Conservation (phyloP, 1,140 invertebrate species). For the Mesaphorura yosii region DNA sequence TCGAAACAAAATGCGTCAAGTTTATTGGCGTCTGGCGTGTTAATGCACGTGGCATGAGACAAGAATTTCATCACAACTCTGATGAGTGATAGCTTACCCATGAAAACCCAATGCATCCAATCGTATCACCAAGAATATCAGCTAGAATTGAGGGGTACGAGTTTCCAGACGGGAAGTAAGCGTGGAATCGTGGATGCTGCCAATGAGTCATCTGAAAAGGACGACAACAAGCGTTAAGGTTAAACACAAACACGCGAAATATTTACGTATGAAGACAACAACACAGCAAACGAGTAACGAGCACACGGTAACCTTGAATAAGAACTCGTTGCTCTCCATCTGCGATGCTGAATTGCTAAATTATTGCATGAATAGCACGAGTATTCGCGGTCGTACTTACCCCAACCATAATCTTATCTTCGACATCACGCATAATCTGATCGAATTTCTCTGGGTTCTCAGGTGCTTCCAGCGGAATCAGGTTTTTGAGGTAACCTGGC, state of each 20-base stretch:
- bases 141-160: conserved; percentile 94
- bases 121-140: conserved; percentile 91
- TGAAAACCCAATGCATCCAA: conserved; percentile 96
- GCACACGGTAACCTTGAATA: too few species aligned
- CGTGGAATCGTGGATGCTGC: conserved; percentile 98
- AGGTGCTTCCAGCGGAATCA: conserved; percentile 74
- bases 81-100: conserved; percentile 57
- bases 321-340: too few species aligned
- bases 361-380: neutral
- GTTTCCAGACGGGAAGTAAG: conserved; percentile 96
- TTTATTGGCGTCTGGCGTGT: neutral
- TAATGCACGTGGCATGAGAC: neutral
- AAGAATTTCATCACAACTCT: neutral
- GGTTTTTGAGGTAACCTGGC: conserved; percentile 74
- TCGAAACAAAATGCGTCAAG: conserved; percentile 6
- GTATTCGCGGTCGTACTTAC: conserved; percentile 40
- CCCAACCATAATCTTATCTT: conserved; percentile 94
- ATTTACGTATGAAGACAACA: too few species aligned
- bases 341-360: too few species aligned
- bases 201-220: conserved; percentile 78
- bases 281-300: too few species aligned
- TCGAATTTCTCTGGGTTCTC: conserved; percentile 79
- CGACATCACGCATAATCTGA: conserved; percentile 84
- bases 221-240: neutral
- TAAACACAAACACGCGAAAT: neutral